phyloP scores from a whole-genome alignment of 1,140 invertebrate genomes.

The Eriocheir sinensis region DNA sequence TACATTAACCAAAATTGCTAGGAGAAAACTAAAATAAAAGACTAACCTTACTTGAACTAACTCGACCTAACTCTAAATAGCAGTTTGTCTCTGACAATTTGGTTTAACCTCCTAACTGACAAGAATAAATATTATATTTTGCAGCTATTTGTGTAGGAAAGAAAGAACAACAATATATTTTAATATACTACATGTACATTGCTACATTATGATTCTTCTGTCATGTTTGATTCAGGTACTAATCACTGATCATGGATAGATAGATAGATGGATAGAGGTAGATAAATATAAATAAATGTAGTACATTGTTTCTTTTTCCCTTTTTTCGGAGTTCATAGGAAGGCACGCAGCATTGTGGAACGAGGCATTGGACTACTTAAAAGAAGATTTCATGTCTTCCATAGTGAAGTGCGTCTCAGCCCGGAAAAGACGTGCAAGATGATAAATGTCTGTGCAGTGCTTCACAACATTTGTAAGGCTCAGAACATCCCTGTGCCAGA shows the following conservation, averaged over 20 bases:
- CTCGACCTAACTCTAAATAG: too few species aligned
- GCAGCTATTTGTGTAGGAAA: too few species aligned
- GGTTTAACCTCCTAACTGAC: too few species aligned
- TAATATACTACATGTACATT: too few species aligned
- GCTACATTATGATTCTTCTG: too few species aligned
- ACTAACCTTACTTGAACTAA: too few species aligned
- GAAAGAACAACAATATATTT: too few species aligned
- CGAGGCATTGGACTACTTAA: conserved; percentile 48
- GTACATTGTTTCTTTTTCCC: neutral
- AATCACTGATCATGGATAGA: neutral
- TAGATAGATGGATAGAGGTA: neutral
- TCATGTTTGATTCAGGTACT: too few species aligned
- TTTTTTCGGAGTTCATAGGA: conserved; percentile 18
- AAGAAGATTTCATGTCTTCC: conserved; percentile 42
- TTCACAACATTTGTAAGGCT: conserved; percentile 49
- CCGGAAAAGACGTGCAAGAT: conserved; percentile 39
- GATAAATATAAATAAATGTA: neutral
- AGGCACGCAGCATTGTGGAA: neutral
- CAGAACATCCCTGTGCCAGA: neutral
- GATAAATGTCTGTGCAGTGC: conserved; percentile 1
- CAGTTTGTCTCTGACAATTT: too few species aligned
- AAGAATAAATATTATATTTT: too few species aligned
- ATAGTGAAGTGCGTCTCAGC: conserved; percentile 17
- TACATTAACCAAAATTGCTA: too few species aligned
- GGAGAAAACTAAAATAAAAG: too few species aligned